Base-by-base conservation (phyloP, 1,140 invertebrate genomes). In the Charaxes varanes region DNA sequence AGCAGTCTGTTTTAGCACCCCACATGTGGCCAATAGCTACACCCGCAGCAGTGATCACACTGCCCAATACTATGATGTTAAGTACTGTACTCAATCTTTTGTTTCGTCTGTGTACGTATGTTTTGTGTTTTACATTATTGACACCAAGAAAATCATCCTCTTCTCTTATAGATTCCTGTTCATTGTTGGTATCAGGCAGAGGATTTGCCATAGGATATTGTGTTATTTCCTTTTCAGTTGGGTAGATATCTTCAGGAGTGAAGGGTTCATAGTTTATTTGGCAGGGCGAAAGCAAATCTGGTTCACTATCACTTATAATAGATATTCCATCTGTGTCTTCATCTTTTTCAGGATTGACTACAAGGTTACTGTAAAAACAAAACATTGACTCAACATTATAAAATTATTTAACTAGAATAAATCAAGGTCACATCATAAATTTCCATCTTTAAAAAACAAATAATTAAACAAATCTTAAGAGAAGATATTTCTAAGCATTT, bases 1-100 rank as follows among this genome's bases (percentile, higher is more conserved):
- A 50, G 33, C 84, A 85, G 21, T 84, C 79, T 48, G 83, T 73
- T 56, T 67, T 81, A 8, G 64, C 77, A 11, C 82, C 82, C 84
- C 82, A 85, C 63, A 84, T 77, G 35, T 85, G 79, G 0, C 84
- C 84, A 12, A 85, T 72, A 6, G 84, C 82, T 12, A 85, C 67
- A 2, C 79, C 79, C 26, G 70, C 72, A 15, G 82, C 73, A 6
- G 74, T 84, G 16, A 85, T 76, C 6, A 85, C 67, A 61, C 79
- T 84, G 19, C 76, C 80, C 6, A 85, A 37, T 22, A 85, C 64
- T 18, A 85, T 73, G 7, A 84, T 73, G 34, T 85, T 84, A 1
- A 85, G 62, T 4, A 85, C 60, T 12, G 64, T 74, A 37, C 82
- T 85, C 7, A 85, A 49, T 40, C 68, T 73, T 41, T 84, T 84